Conservation (phyloP, 2,113 vertebrate species). For the Calyptomena viridis region DNA sequence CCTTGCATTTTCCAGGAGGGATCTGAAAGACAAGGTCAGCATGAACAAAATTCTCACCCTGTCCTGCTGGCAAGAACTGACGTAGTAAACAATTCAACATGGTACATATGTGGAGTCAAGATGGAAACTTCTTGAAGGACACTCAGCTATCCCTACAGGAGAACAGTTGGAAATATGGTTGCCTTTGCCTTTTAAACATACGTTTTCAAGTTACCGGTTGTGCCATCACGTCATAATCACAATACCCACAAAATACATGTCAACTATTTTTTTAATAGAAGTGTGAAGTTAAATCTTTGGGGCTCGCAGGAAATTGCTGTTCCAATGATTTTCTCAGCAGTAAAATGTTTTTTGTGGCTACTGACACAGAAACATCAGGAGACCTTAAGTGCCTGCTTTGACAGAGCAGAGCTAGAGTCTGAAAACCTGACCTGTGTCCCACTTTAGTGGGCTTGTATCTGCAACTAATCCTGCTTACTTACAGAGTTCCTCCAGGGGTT, state of each 20-base stretch:
- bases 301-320: constrained; percentile 14
- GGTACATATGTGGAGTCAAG: constrained; percentile 41
- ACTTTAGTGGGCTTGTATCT: constrained; percentile 32
- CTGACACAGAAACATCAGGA: constrained; percentile 68
- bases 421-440: constrained; percentile 45
- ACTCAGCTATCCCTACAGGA: background rate
- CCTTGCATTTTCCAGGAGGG: background rate
- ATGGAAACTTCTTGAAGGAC: constrained; percentile 29
- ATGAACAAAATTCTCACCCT: background rate
- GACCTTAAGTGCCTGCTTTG: constrained; percentile 74
- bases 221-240: constrained; percentile 58
- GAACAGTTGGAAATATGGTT: constrained; percentile 31
- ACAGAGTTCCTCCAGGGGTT: constrained; percentile 2
- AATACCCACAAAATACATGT: constrained; percentile 47
- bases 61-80: constrained; percentile 25
- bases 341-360: constrained; percentile 37
- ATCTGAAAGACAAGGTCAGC: background rate
- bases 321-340: constrained; percentile 37
- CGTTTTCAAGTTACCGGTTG: constrained; percentile 71
- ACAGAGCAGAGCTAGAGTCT: constrained; percentile 45
- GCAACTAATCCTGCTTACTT: constrained; percentile 37
- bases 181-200: constrained; percentile 56
- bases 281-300: constrained; percentile 49
- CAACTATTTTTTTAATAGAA: constrained; percentile 28
- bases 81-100: background rate